Evolutionary conservation across 2,888 invertebrate genomes (phyloP), one percentile per base, ranked within the genome.

Genomic region (Strigamia transsilvanica): DNA sequence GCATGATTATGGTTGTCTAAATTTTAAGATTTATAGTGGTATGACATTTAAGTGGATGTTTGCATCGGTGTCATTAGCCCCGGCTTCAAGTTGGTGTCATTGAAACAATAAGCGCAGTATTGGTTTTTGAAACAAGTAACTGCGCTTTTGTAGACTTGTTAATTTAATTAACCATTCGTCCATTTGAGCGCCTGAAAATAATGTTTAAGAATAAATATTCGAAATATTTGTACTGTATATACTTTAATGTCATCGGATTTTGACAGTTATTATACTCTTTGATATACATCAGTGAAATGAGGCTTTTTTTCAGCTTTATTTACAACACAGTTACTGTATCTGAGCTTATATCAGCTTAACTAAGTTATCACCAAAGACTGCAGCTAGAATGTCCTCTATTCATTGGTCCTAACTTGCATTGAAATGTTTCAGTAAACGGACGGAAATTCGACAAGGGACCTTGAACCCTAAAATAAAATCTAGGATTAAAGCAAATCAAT

Each of bases 11-110:
- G 2, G 12, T 15, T 6, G 15, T 46, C n/a, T 42, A 42, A 3
- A 27, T 27, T n/a, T n/a, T n/a, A n/a, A n/a, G n/a, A 27, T 2
- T 27, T 27, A 27, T 27, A 38, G 6, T 6, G 2, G 6, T 7
- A 38, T 38, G 38, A 6, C 46, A 46, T n/a, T n/a, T 46, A 46
- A 46, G 12, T 46, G 46, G n/a, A 46, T 46, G 5, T 38, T 84
- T 83, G 46, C 32, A 79, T 78, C 9, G 18, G 79, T 79, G 12
- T 34, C 79, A n/a, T 79, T 34, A 46, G 13, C 12, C 13, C 10
- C 46, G n/a, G 2, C 46, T n/a, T 46, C 5, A n/a, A n/a, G 5
- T 13, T 46, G n/a, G 46, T n/a, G 13, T 46, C 41, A 80, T 46
- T 23, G 21, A 38, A 38, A 38, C 79, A 79, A 32, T 79, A 79